Evolutionary conservation across 2,888 invertebrate species (phyloP), one percentile per base, ranked within the genome.

Genomic region (Trachelus stipa): DNA sequence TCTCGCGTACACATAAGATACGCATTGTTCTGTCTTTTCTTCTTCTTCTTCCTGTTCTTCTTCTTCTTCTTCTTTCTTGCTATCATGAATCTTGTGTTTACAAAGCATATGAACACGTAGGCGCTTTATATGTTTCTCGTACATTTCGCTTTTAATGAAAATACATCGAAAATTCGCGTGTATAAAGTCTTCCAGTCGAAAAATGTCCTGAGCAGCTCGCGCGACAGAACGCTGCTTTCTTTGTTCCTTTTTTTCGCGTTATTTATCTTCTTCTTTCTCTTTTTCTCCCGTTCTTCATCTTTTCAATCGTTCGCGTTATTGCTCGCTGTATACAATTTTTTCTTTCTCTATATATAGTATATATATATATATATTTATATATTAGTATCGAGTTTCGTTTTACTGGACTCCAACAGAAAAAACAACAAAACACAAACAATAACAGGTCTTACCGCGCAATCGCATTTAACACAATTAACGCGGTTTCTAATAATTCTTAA

Each of bases 141-240:
- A 71, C 33, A 33, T 71, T 71, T 71, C 71, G 33, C 56, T 71
- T 71, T 71, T 71, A 71, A 71, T 71, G 31, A 71, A 71, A 71
- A 71, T 71, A 71, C 71, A 71, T 71, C 71, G 33, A 71, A 71
- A 71, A 56, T 56, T 56, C 56, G 56, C 56, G 56, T 56, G 56
- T 56, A 56, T 56, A 56, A 56, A 56, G 56, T 56, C 56, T 56
- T 56, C 56, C 56, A 56, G 56, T 56, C 56, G 56, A 56, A 56
- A 56, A 56, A 56, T 56, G 56, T 56, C 56, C 56, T 56, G 56
- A 56, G 56, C 56, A 56, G 23, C 56, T 56, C 56, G 23, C 56
- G 56, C 23, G 56, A 56, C 56, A 56, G 56, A 56, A 56, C 23
- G 56, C 56, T 56, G 56, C 56, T 56, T 56, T 56, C 6, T 56